Evolutionary conservation across 2,113 vertebrate species (phyloP).

Genomic region (Nerophis lumbriciformis): DNA sequence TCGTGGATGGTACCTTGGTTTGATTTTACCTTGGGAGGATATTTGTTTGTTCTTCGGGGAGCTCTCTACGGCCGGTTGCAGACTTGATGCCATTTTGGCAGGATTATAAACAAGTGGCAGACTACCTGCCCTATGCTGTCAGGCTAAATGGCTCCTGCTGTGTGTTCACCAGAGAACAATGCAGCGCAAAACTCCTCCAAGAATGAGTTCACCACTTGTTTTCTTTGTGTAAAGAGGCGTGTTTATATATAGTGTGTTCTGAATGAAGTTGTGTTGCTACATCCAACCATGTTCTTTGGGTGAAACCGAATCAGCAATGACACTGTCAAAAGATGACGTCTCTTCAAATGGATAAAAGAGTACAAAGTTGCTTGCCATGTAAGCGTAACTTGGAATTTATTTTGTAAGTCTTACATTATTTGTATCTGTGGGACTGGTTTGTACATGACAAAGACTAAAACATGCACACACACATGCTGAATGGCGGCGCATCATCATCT

Average conservation of each 20-base stretch:
- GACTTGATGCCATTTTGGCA: constrained; percentile 52
- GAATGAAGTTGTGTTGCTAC: constrained; percentile 70
- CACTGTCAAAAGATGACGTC: constrained; percentile 67
- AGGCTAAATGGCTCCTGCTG: constrained; percentile 36
- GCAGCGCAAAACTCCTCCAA: constrained; percentile 46
- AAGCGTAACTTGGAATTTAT: constrained; percentile 97
- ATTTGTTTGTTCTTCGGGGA: constrained; percentile 42
- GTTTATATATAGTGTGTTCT: constrained; percentile 71
- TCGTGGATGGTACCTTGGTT: constrained; percentile 39
- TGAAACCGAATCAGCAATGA: constrained; percentile 59
- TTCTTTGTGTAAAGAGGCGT: constrained; percentile 77
- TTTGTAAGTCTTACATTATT: constrained; percentile 96
- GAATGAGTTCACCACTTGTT: constrained; percentile 61
- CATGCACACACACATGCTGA: constrained; percentile 38
- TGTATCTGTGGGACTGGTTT: constrained; percentile 99
- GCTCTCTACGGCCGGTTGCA: constrained; percentile 38
- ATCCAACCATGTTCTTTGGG: constrained; percentile 61
- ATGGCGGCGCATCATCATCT: constrained; percentile 40
- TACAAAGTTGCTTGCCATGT: constrained; percentile 95
- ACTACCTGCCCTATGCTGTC: constrained; percentile 77
- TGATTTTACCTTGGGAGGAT: constrained; percentile 26
- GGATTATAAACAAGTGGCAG: constrained; percentile 61
- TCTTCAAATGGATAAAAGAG: constrained; percentile 57
- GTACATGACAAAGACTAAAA: constrained; percentile 80
- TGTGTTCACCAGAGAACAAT: constrained; percentile 26